Base-by-base conservation (phyloP, 1,140 invertebrate genomes). In the Oscheius sp. region DNA sequence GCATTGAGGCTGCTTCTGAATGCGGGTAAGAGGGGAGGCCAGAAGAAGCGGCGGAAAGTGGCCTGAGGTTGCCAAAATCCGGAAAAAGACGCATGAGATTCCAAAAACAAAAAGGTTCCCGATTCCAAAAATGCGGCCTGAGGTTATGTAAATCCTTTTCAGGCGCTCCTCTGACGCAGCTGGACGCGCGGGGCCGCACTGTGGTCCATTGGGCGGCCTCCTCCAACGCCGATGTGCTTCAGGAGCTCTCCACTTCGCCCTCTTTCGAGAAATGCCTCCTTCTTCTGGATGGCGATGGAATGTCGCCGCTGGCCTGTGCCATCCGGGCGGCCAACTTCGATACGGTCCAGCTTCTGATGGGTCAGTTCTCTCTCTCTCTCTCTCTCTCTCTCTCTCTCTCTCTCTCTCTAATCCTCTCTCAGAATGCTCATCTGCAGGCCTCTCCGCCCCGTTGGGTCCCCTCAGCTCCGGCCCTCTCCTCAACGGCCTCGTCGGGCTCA, bases 271-370 rank as follows among this genome's bases (percentile, higher is more conserved):
- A 63, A 26, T 63, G 61, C 29, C 61, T 63, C 10, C 32, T 36
- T n/a, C 18, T 36, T 4, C 18, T 66, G 10, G 66, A 68, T 31
- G 45, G 45, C 4, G 66, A 68, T 15, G 66, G 66, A 3, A 67
- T 66, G 20, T 62, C 66, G 23, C 28, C 66, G 3, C 66, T 68
- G 15, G 18, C 28, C 31, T 32, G 23, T n/a, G 66, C 66, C n/a
- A 61, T 68, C 29, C 64, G n/a, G 26, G 66, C 45, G 7, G 18
- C 35, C n/a, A 67, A 67, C 45, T 58, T 58, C 29, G 61, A 63
- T 7, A 42, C 61, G 7, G 61, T 63, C 31, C 32, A 63, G 23
- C 32, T 63, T 7, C 36, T 63, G 15, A 63, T 63, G 61, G 61
- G 61, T 63, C 18, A 36, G 18, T 59, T 23, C 13, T 31, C 55